phyloP scores from a whole-genome alignment of 2,797 vertebrate genomes.

The Danio tinwini region DNA sequence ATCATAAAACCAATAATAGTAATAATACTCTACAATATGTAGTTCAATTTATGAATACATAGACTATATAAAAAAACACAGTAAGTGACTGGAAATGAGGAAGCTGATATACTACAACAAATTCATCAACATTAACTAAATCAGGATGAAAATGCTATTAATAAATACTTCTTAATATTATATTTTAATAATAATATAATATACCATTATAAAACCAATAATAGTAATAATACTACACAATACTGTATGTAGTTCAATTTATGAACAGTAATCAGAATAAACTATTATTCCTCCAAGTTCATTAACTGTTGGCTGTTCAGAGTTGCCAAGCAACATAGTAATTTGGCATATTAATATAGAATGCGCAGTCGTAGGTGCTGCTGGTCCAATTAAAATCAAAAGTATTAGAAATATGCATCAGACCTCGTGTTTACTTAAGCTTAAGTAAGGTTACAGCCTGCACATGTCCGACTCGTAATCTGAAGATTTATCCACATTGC shows the following conservation, averaged over 20 bases:
- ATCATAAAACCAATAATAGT: too few relatives aligned
- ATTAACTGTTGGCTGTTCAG: background rate
- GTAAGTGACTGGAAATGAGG: too few relatives aligned
- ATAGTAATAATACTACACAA: background rate
- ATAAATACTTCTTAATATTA: too few relatives aligned
- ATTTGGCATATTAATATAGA: background rate
- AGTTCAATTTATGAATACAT: too few relatives aligned
- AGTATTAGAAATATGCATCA: background rate
- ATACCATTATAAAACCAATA: too few relatives aligned
- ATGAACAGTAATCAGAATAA: background rate
- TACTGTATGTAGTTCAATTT: background rate
- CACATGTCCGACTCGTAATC: constrained; percentile 21
- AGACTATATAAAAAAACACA: too few relatives aligned
- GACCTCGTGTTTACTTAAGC: constrained; percentile 29
- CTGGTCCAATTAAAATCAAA: constrained; percentile 5
- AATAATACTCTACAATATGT: too few relatives aligned
- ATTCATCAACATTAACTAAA: too few relatives aligned
- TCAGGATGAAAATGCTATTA: background rate
- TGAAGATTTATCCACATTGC: constrained; percentile 48
- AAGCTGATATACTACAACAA: too few relatives aligned
- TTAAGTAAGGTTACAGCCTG: constrained; percentile 39
- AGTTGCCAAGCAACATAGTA: background rate
- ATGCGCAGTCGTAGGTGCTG: background rate
- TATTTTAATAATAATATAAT: too few relatives aligned
- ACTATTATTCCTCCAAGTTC: background rate